phyloP scores from a whole-genome alignment of 2,113 vertebrate genomes.

The Bos indicus region DNA sequence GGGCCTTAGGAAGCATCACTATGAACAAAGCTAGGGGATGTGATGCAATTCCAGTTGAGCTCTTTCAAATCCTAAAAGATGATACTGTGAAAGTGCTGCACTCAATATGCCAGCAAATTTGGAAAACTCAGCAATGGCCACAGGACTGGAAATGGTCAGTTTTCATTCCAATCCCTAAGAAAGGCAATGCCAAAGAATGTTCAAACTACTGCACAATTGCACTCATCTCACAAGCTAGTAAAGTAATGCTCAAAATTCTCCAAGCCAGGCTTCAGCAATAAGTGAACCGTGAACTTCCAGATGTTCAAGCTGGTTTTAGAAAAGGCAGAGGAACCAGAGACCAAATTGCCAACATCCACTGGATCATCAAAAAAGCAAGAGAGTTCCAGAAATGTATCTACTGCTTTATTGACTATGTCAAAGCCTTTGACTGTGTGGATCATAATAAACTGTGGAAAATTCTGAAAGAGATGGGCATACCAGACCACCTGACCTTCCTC shows the following conservation, averaged over 20 bases:
- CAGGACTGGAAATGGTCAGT: not conserved
- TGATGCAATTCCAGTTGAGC: not conserved
- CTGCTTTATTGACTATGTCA: not conserved
- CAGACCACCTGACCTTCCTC: not conserved
- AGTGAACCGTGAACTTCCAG: not conserved
- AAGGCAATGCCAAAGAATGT: not conserved
- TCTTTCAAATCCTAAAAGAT: not conserved
- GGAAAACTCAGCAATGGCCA: not conserved
- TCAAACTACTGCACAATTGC: not conserved
- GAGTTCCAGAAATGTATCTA: not conserved
- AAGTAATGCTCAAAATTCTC: not conserved
- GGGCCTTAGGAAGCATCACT: not conserved
- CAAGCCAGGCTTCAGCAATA: not conserved
- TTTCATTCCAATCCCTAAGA: not conserved
- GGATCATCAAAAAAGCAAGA: not conserved
- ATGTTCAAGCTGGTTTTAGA: not conserved
- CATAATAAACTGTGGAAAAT: not conserved
- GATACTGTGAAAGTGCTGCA: not conserved
- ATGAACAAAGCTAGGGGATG: not conserved
- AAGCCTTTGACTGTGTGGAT: not conserved
- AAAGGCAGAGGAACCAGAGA: not conserved
- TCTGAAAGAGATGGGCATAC: not conserved
- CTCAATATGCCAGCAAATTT: not conserved
- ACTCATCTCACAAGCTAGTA: not conserved
- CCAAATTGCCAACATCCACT: not conserved